Conservation (phyloP, 1,140 invertebrate species). For the Carposina sasakii region DNA sequence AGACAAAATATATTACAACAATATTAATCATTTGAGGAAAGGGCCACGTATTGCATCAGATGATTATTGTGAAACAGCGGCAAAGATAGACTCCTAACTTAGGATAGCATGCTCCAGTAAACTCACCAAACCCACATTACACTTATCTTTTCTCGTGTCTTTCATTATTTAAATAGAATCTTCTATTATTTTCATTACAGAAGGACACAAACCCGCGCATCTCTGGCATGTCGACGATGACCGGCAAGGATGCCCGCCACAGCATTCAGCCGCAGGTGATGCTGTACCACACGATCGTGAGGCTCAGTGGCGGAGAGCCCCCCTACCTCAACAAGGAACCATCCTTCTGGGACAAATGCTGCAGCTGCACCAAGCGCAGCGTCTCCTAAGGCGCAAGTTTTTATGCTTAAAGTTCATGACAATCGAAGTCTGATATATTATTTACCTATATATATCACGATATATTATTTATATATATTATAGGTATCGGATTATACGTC, state of each 20-base stretch:
- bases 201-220: slow-evolving; percentile 5
- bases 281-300: slow-evolving; percentile 9
- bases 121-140: neutral
- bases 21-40: no score
- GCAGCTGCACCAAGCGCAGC: neutral
- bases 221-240: neutral
- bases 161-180: neutral
- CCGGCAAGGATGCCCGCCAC: neutral
- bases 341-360: neutral
- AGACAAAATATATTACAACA: no score
- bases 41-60: no score
- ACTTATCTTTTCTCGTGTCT: neutral
- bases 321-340: neutral
- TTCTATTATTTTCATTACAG: neutral
- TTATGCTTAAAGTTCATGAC: neutral
- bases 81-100: no score
- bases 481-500: no score
- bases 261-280: slow-evolving; percentile 13
- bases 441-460: neutral
- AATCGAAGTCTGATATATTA: neutral
- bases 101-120: neutral
- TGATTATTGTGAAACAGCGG: no score
- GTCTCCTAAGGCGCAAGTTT: neutral
- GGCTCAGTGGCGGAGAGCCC: neutral
- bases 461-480: neutral